These are phyloP conservation scores for Cydia strobilella DNA, from an alignment of 1,140 invertebrate species.

Conservation along the genomic window DNA sequence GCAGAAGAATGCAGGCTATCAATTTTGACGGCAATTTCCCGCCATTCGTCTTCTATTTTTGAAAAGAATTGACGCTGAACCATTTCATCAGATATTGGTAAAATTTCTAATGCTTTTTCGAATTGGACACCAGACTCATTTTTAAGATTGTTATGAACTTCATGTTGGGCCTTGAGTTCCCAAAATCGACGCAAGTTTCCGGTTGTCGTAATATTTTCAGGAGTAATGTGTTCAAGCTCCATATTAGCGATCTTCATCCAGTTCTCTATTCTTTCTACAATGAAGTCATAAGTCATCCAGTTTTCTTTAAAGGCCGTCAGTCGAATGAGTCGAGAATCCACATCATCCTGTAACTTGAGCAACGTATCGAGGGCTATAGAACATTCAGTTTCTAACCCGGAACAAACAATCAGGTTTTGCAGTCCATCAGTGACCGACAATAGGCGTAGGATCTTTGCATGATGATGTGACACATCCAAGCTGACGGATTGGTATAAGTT, in stretches of 20 bases:
- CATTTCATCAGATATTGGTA: constrained; percentile 90
- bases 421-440: constrained; percentile 86
- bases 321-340: constrained; percentile 85
- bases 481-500: constrained; percentile 90
- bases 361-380: constrained; percentile 85
- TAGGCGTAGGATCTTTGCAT: constrained; percentile 87
- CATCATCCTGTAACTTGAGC: constrained; percentile 85
- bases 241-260: constrained; percentile 87
- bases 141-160: constrained; percentile 89
- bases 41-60: constrained; percentile 89
- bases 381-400: constrained; percentile 86
- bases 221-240: constrained; percentile 81
- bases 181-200: constrained; percentile 90
- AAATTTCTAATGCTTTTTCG: constrained; percentile 87
- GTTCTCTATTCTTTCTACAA: constrained; percentile 86
- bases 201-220: constrained; percentile 81
- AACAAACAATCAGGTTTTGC: constrained; percentile 86
- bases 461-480: constrained; percentile 88
- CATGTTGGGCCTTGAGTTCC: constrained; percentile 93
- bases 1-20: constrained; percentile 84
- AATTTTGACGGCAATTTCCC: constrained; percentile 83
- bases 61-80: constrained; percentile 88
- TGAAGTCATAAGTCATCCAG: constrained; percentile 86
- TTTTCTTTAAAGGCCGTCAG: constrained; percentile 87
- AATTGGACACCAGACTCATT: constrained; percentile 87